A percentile compares a stretch with the other conserved stretches of the same genome.
These are phyloP conservation scores for Drosophila erecta DNA, from an alignment of 1,140 invertebrate genomes.

Conservation along the genomic window DNA sequence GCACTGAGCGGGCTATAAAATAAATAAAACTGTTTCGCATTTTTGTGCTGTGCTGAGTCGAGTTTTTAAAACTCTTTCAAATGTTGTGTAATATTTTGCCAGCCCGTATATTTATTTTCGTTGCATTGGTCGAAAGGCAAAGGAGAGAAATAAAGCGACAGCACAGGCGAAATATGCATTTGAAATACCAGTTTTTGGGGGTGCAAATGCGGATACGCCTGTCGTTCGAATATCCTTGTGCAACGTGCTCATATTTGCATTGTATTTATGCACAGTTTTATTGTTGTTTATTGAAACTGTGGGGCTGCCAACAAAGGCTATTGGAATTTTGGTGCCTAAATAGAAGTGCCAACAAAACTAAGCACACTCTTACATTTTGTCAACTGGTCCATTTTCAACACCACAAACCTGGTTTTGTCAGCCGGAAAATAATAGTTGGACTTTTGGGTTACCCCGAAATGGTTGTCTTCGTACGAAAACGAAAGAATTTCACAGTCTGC, in stretches of 20 bases:
- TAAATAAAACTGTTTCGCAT: conserved; percentile 57
- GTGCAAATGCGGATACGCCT: conserved; percentile 20
- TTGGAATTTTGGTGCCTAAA: conserved; percentile 39
- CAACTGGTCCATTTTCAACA: conserved; percentile 28
- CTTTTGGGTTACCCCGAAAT: conserved; percentile 4
- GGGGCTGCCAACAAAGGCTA: conserved; percentile 32
- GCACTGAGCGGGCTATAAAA: conserved; percentile 35
- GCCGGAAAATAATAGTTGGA: conserved; percentile 23
- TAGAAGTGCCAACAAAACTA: conserved; percentile 50
- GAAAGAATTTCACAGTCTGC: conserved; percentile 14
- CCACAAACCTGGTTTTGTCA: conserved; percentile 26
- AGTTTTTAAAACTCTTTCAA: conserved; percentile 61
- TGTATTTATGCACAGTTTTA: conserved; percentile 70
- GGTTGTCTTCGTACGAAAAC: conserved; percentile 13
- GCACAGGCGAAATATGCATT: conserved; percentile 30
- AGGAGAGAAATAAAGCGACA: conserved; percentile 3
- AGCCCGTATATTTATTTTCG: conserved; percentile 41
- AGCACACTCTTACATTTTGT: conserved; percentile 32
- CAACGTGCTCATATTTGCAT: conserved; percentile 58
- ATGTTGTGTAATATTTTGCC: conserved; percentile 64
- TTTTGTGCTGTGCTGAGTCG: conserved; percentile 44
- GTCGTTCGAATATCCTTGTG: conserved; percentile 42
- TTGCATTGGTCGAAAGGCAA: conserved; percentile 1
- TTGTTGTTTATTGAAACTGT: conserved; percentile 65
- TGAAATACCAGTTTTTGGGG: conserved; percentile 28